These are phyloP conservation scores for Galerucella calmariensis DNA, from an alignment of 2,888 invertebrate genomes.

Conservation along the genomic window DNA sequence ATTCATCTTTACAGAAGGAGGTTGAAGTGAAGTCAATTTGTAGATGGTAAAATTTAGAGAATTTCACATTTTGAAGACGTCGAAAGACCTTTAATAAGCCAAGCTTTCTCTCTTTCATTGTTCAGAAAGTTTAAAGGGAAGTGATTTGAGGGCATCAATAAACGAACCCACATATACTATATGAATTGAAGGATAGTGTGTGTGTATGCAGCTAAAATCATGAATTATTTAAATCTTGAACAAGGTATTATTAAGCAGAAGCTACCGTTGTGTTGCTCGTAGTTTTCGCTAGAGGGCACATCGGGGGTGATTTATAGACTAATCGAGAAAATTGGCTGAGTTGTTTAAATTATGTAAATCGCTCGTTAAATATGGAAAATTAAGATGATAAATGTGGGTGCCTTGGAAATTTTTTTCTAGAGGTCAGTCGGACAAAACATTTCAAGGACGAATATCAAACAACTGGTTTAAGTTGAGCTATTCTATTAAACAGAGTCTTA, in stretches of 20 bases:
- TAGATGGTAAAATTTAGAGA: no score
- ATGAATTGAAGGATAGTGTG: constrained; percentile 4
- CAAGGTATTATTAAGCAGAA: constrained; percentile 42
- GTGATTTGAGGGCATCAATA: not conserved
- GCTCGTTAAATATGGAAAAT: constrained; percentile 26
- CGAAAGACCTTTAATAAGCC: no score
- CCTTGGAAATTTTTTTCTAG: constrained; percentile 2
- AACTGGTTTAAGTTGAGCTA: no score
- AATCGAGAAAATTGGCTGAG: constrained; percentile 40
- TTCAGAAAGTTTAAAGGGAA: not conserved
- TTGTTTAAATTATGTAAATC: constrained; percentile 33
- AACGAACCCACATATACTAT: not conserved
- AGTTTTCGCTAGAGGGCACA: constrained; percentile 32
- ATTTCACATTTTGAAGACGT: no score
- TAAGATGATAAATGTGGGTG: constrained; percentile 18
- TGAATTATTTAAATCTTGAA: constrained; percentile 40
- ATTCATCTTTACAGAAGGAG: no score
- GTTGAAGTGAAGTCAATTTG: no score
- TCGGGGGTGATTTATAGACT: constrained; percentile 37
- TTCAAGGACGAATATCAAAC: not conserved
- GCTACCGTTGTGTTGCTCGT: constrained; percentile 40
- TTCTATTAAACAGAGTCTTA: no score
- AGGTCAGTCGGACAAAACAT: constrained; percentile 9
- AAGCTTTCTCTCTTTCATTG: no score
- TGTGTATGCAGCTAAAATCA: constrained; percentile 26